A percentile compares a stretch with the other conserved stretches of the same genome.
Evolutionary conservation across 2,113 vertebrate genomes (phyloP).

Genomic region (Nothocercus nigrocapillus): DNA sequence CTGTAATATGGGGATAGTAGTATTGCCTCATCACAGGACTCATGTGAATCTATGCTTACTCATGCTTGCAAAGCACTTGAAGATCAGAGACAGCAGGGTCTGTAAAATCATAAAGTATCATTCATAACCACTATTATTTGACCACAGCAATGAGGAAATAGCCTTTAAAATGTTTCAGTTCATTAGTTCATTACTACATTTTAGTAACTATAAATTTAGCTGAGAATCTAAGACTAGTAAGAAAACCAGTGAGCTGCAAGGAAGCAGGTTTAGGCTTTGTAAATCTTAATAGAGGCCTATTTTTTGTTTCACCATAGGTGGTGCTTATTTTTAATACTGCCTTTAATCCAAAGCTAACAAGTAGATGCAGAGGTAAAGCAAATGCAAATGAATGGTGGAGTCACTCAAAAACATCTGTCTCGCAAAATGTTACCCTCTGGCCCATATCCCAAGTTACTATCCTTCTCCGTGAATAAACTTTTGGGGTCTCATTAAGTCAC

Average conservation of each 20-base stretch:
- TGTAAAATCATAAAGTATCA: conserved; percentile 36
- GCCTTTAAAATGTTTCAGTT: not conserved
- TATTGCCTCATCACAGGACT: not conserved
- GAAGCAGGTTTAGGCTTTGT: not conserved
- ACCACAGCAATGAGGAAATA: conserved; percentile 27
- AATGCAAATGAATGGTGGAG: not conserved
- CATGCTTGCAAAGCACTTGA: conserved; percentile 29
- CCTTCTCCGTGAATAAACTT: not conserved
- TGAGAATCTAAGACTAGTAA: not conserved
- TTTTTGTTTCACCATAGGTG: not conserved
- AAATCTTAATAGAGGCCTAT: not conserved
- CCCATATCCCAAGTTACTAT: not conserved
- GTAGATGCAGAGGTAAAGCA: conserved; percentile 7
- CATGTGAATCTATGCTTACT: conserved; percentile 8
- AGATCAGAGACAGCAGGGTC: conserved; percentile 1
- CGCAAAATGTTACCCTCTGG: not conserved
- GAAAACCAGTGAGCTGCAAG: not conserved
- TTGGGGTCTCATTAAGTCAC: conserved; percentile 37
- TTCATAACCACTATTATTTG: not conserved
- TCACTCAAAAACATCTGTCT: conserved; percentile 5
- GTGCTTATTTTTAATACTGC: not conserved
- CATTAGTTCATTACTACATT: not conserved
- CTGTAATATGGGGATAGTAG: not conserved
- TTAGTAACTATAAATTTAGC: not conserved
- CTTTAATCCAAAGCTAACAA: conserved; percentile 22